A percentile compares a stretch with the other conserved stretches of the same genome.
Evolutionary conservation across 2,797 vertebrate genomes (phyloP).

Genomic region (Bovichtus variegatus): DNA sequence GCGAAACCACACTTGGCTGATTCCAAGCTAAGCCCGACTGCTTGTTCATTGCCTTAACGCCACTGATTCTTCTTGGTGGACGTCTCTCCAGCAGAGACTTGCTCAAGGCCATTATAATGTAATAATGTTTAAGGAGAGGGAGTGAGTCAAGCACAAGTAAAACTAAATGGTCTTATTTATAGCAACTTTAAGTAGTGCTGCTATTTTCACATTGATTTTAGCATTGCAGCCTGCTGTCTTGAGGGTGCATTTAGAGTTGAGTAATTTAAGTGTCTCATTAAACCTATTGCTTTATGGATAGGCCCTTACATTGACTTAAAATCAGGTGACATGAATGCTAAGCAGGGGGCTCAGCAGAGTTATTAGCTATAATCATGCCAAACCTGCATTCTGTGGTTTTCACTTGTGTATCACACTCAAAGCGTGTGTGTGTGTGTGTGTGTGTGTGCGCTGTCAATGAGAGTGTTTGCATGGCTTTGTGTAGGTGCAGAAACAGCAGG

Average conservation of each 20-base stretch:
- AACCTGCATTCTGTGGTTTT: slow-evolving; percentile 76
- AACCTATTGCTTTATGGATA: slow-evolving; percentile 53
- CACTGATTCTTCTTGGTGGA: slow-evolving; percentile 4
- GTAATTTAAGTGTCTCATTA: slow-evolving; percentile 61
- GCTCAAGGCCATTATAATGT: slow-evolving; percentile 33
- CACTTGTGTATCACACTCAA: slow-evolving; percentile 56
- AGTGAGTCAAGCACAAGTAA: slow-evolving; percentile 49
- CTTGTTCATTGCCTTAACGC: slow-evolving; percentile 29
- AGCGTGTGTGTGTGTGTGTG: too few species aligned
- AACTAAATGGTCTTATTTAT: slow-evolving; percentile 60
- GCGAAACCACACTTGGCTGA: slow-evolving; percentile 50
- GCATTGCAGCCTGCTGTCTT: slow-evolving; percentile 37
- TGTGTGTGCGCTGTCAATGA: slow-evolving; percentile 64
- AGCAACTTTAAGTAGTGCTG: slow-evolving; percentile 29
- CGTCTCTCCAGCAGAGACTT: slow-evolving; percentile 32
- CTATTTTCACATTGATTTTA: slow-evolving; percentile 48
- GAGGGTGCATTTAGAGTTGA: slow-evolving; percentile 50
- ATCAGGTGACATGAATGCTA: slow-evolving; percentile 60
- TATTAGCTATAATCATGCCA: slow-evolving; percentile 57
- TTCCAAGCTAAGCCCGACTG: slow-evolving; percentile 24
- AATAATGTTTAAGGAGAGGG: slow-evolving; percentile 39
- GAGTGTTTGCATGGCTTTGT: slow-evolving; percentile 58
- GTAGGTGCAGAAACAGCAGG: slow-evolving; percentile 72
- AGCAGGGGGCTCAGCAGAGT: slow-evolving; percentile 52
- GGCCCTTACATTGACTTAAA: slow-evolving; percentile 41